Conservation (phyloP, 2,888 invertebrate species). For the Eupithecia subumbrata region DNA sequence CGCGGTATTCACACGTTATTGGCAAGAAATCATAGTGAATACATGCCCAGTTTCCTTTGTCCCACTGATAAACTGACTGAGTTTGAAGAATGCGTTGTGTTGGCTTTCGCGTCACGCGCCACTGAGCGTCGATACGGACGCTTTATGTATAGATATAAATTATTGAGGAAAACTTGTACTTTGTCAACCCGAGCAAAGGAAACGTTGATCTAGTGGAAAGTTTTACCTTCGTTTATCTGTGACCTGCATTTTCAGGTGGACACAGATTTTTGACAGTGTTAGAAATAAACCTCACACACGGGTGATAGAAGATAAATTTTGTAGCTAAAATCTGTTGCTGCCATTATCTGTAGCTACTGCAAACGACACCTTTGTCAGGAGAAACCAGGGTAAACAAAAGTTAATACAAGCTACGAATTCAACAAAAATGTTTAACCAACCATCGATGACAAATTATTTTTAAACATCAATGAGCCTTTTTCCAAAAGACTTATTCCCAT, state of each 20-base stretch:
- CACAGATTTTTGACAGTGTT: neutral
- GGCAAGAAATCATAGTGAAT: neutral
- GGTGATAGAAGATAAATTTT: neutral
- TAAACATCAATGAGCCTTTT: no score
- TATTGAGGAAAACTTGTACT: conserved; percentile 21
- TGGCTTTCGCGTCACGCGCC: conserved; percentile 45
- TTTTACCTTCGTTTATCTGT: conserved; percentile 10
- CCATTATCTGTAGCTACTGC: no score
- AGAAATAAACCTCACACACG: neutral
- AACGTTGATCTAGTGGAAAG: conserved; percentile 12
- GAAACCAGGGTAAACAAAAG: no score
- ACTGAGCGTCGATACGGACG: conserved; percentile 31
- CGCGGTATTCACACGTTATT: neutral
- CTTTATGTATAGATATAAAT: conserved; percentile 18
- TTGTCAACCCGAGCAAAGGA: conserved; percentile 13
- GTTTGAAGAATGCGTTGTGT: conserved; percentile 42
- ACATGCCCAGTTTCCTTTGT: neutral
- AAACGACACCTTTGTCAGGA: no score
- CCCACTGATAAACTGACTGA: conserved; percentile 19
- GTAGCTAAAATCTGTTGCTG: neutral
- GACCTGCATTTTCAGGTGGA: neutral
- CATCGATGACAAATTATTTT: no score
- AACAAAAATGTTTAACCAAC: no score
- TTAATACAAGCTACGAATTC: no score
- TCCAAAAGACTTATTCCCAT: no score